A percentile compares a stretch with the other conserved stretches of the same genome.
These are phyloP conservation scores for Ditylenchus dipsaci DNA, from an alignment of 1,140 invertebrate genomes.

Conservation along the genomic window DNA sequence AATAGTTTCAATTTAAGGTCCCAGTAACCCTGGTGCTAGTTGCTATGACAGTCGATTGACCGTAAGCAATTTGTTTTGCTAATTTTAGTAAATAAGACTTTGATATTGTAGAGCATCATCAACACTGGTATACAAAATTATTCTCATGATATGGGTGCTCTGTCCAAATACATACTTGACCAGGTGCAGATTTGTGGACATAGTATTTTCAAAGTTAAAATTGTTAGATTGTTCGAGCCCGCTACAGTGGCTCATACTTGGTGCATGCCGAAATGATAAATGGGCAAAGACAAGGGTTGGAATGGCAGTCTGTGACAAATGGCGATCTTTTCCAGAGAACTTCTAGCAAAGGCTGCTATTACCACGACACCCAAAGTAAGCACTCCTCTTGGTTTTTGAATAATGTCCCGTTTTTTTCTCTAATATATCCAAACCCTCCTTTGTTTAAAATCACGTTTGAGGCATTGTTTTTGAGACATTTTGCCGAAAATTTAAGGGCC, in stretches of 20 bases:
- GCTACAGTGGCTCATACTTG: constrained; percentile 34
- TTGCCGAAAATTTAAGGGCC: too few species aligned
- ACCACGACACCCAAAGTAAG: constrained; percentile 45
- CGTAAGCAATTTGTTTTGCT: too few species aligned
- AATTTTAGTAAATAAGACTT: too few species aligned
- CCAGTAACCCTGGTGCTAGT: too few species aligned
- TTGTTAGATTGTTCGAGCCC: constrained; percentile 33
- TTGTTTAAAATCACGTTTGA: too few species aligned
- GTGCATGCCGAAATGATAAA: constrained; percentile 46
- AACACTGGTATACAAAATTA: background rate
- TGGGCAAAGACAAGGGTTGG: constrained; percentile 24
- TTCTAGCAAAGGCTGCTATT: constrained; percentile 38
- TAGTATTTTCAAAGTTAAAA: background rate
- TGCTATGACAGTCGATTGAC: too few species aligned
- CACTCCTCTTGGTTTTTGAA: too few species aligned
- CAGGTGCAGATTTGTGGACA: background rate
- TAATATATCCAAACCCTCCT: too few species aligned
- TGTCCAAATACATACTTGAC: constrained; percentile 12
- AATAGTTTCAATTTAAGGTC: too few species aligned
- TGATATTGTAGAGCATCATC: too few species aligned
- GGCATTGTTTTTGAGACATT: too few species aligned
- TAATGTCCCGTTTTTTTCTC: too few species aligned
- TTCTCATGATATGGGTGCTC: constrained; percentile 9
- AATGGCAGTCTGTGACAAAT: constrained; percentile 43
- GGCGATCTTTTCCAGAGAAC: constrained; percentile 34